Conservation (phyloP, 2,113 vertebrate genomes). For the Bujurquina vittata region DNA sequence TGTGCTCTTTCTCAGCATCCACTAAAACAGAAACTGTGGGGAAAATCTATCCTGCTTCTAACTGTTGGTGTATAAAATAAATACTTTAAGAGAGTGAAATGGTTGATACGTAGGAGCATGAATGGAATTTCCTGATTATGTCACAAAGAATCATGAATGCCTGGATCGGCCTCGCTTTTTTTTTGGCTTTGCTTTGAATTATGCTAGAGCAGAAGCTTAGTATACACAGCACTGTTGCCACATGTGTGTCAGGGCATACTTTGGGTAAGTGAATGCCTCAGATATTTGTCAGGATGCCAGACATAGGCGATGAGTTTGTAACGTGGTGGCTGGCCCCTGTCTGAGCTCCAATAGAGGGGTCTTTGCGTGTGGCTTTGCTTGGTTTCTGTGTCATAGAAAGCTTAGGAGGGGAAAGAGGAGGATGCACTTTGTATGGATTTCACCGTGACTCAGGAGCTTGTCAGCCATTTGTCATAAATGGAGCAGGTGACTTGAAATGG, state of each 20-base stretch:
- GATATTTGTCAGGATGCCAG: constrained; percentile 79
- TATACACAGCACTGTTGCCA: constrained; percentile 48
- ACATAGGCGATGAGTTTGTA: constrained; percentile 70
- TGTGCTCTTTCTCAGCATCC: not conserved
- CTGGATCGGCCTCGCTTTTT: constrained; percentile 19
- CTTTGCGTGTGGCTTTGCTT: constrained; percentile 35
- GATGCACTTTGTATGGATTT: constrained; percentile 57
- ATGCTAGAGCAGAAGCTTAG: constrained; percentile 38
- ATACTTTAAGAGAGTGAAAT: constrained; percentile 54
- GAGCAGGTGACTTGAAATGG: constrained; percentile 35
- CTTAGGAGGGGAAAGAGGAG: constrained; percentile 33
- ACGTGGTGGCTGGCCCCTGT: constrained; percentile 55
- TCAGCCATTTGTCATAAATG: constrained; percentile 43
- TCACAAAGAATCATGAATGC: constrained; percentile 46
- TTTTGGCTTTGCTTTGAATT: constrained; percentile 41
- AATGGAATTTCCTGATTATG: constrained; percentile 65
- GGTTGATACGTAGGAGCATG: constrained; percentile 41
- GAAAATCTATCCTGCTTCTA: not conserved
- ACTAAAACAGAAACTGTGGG: constrained; percentile 12
- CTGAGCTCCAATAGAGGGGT: constrained; percentile 49
- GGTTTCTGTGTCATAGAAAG: constrained; percentile 32
- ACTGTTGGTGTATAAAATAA: constrained; percentile 35
- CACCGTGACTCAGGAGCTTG: constrained; percentile 53
- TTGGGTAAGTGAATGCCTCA: constrained; percentile 70
- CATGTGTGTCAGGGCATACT: constrained; percentile 67